Evolutionary conservation across 2,113 vertebrate species (phyloP), one percentile per base, ranked within the genome.

Genomic region (Mugil cephalus): DNA sequence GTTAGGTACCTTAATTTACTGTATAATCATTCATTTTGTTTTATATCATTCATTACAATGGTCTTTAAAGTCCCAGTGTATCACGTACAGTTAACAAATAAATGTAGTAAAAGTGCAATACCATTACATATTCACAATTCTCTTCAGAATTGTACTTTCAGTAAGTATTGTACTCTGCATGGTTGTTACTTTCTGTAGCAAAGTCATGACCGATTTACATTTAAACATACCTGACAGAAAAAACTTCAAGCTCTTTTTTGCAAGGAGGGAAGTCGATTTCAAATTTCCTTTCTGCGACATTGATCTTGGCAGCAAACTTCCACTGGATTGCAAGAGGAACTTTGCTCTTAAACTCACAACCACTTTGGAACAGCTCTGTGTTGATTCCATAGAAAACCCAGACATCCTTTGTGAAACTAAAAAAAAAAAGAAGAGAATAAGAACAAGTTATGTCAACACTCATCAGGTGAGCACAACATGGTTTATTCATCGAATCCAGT

Each of bases 371-470:
- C 9, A 94, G 48, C 15, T 93, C 90, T 1, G 93, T 94, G 84
- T 91, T 94, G 83, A 94, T 90, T 8, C 93, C 94, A 13, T 94
- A 89, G 83, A 88, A 93, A 63, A 88, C 1, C 89, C 89, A 92
- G 11, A 89, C 55, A 51, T 94, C 91, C 59, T 91, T 93, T 39
- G 86, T 84, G 54, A 34, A 81, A 36, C 93, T 94, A 61, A 6
- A 75, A 61, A 69, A 62, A 18, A 1, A 63, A 36, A 42, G 9
- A 2, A 8, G 7, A 9, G 38, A 48, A 1, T 10, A 10, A 7
- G 45, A 8, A 3, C 6, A 55, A 55, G 3, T 42, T 42, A 52
- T 21, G 34, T 30, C 48, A 1, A 9, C 12, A 24, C 10, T n/a
- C 0, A 58, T 50, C 1, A 45, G 15, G 12, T 35, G 6, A 19